Conservation (phyloP, 2,113 vertebrate genomes). For the Rhegmatorhina hoffmannsi region DNA sequence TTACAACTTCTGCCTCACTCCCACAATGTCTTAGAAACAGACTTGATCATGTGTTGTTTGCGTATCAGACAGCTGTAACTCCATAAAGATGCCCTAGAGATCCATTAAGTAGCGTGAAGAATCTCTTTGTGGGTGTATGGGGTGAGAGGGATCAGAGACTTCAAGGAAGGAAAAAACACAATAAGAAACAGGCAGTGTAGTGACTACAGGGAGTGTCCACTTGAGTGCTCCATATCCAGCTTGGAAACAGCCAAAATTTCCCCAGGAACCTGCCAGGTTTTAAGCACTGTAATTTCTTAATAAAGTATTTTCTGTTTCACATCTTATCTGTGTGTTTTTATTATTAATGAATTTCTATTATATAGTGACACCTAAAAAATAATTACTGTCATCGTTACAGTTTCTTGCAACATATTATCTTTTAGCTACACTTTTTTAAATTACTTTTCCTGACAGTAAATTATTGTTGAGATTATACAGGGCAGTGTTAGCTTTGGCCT, state of each 20-base stretch:
- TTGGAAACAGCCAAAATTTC: background rate
- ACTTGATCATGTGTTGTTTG: background rate
- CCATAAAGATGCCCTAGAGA: conserved; percentile 2
- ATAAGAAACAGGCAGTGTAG: background rate
- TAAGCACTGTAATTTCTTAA: background rate
- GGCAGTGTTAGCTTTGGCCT: background rate
- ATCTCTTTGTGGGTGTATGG: background rate
- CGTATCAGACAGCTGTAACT: conserved; percentile 3
- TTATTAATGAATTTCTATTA: background rate
- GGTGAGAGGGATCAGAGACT: conserved; percentile 7
- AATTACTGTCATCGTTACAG: rapidly evolving
- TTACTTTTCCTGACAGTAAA: background rate
- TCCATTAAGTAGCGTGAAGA: background rate
- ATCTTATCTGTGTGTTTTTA: background rate
- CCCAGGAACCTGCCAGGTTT: background rate
- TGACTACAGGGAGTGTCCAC: background rate
- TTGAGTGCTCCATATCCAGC: background rate
- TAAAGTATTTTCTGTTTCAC: background rate
- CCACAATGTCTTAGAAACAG: background rate
- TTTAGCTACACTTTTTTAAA: background rate
- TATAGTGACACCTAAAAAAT: background rate
- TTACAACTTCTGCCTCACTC: conserved; percentile 32
- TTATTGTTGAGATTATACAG: background rate
- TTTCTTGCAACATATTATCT: background rate
- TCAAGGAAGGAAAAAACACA: background rate